Percentiles rank a stretch among this genome's conserved stretches.
phyloP scores from a whole-genome alignment of 1,140 invertebrate species.

The Protaetia brevitarsis region DNA sequence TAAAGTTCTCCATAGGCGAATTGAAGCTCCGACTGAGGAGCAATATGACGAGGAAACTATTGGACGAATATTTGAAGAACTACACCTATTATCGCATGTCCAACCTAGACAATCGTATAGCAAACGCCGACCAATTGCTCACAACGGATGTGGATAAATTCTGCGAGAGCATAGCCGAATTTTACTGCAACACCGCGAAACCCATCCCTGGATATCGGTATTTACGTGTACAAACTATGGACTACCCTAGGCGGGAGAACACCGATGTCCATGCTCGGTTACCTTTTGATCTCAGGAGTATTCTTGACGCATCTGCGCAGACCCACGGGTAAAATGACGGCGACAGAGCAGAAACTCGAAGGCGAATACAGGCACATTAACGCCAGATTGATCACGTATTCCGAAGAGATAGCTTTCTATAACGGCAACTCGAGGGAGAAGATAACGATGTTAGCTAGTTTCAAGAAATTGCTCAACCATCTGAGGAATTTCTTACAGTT shows the following conservation, averaged over 20 bases:
- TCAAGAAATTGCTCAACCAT: no score
- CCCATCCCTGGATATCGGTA: no score
- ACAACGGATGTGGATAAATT: constrained; percentile 98
- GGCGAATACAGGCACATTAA: no score
- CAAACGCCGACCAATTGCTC: constrained; percentile 94
- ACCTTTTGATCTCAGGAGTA: constrained; percentile 79
- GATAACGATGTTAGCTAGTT: no score
- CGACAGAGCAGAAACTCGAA: constrained; percentile 92
- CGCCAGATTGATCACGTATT: no score
- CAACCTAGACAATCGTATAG: constrained; percentile 90
- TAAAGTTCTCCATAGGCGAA: constrained; percentile 93
- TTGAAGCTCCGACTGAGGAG: constrained; percentile 87
- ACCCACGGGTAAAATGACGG: constrained; percentile 85
- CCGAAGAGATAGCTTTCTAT: no score
- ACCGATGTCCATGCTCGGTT: no score
- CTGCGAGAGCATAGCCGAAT: constrained; percentile 90
- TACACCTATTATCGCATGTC: constrained; percentile 98
- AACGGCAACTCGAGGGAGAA: no score
- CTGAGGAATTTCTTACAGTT: no score
- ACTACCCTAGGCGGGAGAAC: no score
- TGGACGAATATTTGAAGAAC: constrained; percentile 92
- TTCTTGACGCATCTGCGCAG: constrained; percentile 76
- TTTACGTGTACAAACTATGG: no score
- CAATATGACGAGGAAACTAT: constrained; percentile 81
- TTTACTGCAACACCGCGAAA: no score